These are phyloP conservation scores for Cryptocheilus praepositus DNA, from an alignment of 2,888 invertebrate genomes.

Conservation along the genomic window DNA sequence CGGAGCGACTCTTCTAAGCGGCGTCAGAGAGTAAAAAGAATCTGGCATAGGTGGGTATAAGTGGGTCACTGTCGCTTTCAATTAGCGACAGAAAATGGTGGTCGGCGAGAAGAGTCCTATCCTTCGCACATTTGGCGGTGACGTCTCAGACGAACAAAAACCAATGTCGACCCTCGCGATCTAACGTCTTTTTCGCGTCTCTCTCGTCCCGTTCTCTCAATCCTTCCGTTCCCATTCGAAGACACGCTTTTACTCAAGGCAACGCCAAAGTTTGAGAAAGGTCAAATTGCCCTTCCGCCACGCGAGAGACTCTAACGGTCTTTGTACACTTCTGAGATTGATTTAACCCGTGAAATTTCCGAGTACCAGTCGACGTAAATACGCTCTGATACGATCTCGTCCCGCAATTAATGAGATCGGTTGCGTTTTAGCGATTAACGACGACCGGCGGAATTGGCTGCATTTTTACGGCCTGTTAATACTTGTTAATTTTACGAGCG, in stretches of 20 bases:
- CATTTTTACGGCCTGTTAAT: slow-evolving; percentile 14
- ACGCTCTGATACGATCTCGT: no score
- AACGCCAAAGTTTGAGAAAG: slow-evolving; percentile 54
- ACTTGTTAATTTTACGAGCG: slow-evolving; percentile 20
- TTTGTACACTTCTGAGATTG: slow-evolving; percentile 3
- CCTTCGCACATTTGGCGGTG: slow-evolving; percentile 61
- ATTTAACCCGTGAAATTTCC: background rate
- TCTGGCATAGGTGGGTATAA: slow-evolving; percentile 56
- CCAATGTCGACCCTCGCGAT: slow-evolving; percentile 49
- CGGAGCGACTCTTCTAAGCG: background rate
- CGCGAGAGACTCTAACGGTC: slow-evolving; percentile 4
- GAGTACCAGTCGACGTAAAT: no score
- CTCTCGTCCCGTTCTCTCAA: slow-evolving; percentile 20
- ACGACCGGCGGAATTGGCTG: slow-evolving; percentile 8
- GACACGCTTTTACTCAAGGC: slow-evolving; percentile 16
- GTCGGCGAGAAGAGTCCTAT: slow-evolving; percentile 46
- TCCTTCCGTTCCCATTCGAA: slow-evolving; percentile 6
- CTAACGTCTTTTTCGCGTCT: background rate
- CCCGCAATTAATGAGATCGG: no score
- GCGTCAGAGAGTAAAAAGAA: slow-evolving; percentile 34
- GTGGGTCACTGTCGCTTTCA: slow-evolving; percentile 66
- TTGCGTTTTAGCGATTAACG: no score
- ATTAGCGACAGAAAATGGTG: slow-evolving; percentile 53
- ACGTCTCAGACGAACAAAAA: slow-evolving; percentile 68
- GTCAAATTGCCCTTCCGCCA: slow-evolving; percentile 37